phyloP scores from a whole-genome alignment of 1,140 invertebrate species.

The Meloidogyne floridensis region DNA sequence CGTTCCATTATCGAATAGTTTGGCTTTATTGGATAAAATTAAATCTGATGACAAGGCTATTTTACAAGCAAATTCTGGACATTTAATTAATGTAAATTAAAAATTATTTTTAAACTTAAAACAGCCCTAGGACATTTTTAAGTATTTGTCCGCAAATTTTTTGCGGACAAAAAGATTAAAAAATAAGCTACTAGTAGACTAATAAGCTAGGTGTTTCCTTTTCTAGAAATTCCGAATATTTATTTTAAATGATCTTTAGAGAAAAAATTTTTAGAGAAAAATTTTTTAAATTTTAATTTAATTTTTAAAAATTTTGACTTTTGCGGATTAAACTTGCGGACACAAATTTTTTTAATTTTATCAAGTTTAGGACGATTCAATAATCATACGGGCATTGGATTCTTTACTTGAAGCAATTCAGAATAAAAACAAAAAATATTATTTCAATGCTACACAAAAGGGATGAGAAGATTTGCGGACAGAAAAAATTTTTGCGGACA shows the following conservation, averaged over 20 bases:
- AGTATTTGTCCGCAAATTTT: too few relatives aligned
- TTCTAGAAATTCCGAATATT: too few relatives aligned
- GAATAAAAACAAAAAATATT: neutral
- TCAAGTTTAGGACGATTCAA: neutral
- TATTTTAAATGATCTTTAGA: slow-evolving; percentile 66
- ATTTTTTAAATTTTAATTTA: too few relatives aligned
- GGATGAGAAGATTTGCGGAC: neutral
- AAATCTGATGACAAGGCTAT: neutral
- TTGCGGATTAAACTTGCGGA: too few relatives aligned
- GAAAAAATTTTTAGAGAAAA: neutral
- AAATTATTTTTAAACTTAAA: too few relatives aligned
- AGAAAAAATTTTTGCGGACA: neutral
- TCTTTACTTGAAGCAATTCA: neutral
- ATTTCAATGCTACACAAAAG: neutral
- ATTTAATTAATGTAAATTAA: neutral
- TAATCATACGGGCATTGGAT: neutral
- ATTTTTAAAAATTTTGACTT: too few relatives aligned
- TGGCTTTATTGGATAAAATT: neutral
- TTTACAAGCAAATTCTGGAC: slow-evolving; percentile 1
- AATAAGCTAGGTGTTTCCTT: too few relatives aligned
- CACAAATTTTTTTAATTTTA: too few relatives aligned
- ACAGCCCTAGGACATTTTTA: too few relatives aligned
- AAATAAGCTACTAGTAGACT: too few relatives aligned
- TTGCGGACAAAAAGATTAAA: too few relatives aligned
- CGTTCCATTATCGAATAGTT: neutral